Base-by-base conservation (phyloP, 2,113 vertebrate species). In the Gymnogyps californianus region DNA sequence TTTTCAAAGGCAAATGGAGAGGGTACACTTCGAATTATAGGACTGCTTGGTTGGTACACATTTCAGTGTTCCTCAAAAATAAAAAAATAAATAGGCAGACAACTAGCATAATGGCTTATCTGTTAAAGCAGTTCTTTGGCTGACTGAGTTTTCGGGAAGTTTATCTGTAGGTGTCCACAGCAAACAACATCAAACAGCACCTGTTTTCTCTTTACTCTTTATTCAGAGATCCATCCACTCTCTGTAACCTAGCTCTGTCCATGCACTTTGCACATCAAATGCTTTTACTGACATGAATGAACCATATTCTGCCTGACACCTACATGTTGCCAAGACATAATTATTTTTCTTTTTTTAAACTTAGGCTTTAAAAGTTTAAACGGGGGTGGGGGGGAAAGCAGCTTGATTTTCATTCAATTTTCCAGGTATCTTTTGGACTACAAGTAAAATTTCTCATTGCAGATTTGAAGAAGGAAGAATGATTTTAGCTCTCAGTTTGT, bases 31-130 rank as follows among this genome's bases (percentile, higher is more conserved):
- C 26, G 64, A 71, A 38, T 42, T 76, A 64, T 28, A 83, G 21
- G 34, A 72, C 21, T 69, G 29, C 13, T 93, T 88, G 16, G 13
- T 44, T 32, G 2, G 54, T 62, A 36, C 0, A 0, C 5, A 58
- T 69, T 81, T 88, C 31, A 80, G 12, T 38, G 59, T 92, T 94
- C 58, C 59, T 95, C 61, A 57, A 80, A 90, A 95, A 80, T 29
- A 88, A 87, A 67, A 46, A 71, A 86, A 90, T 34, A 57, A 29
- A 64, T 16, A 82, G 9, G 32, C 6, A 89, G 16, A 58, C 34
- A 90, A 69, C 13, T 18, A 93, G 16, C 8, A 46, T 54, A 86
- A 83, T 26, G 22, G 22, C 19, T 96, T 20, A 65, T 70, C 59
- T 91, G 25, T 86, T 80, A 87, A 67, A 92, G 47, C 28, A 81